phyloP scores from a whole-genome alignment of 1,140 invertebrate species.

The Drosophila teissieri region DNA sequence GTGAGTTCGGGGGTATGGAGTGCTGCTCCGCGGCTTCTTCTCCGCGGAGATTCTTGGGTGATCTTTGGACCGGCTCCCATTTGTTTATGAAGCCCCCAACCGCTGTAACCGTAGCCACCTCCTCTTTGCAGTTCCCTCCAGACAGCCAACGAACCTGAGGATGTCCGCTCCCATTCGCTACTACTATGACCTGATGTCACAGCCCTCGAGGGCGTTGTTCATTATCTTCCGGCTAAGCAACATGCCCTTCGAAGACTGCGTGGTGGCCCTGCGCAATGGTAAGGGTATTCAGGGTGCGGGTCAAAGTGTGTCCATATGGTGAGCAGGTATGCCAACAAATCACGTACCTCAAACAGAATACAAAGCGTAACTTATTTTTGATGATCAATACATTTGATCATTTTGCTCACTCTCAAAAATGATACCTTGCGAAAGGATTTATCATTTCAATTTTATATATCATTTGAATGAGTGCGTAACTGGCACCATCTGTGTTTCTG shows the following conservation, averaged over 20 bases:
- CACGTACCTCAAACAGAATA: too few species aligned
- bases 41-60: slow-evolving; percentile 7
- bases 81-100: slow-evolving; percentile 3
- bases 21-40: neutral
- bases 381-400: too few species aligned
- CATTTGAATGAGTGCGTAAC: too few species aligned
- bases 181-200: slow-evolving; percentile 91
- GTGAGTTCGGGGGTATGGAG: slow-evolving; percentile 12
- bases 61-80: slow-evolving; percentile 55
- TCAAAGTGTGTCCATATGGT: neutral
- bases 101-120: too few species aligned
- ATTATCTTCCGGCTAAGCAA: slow-evolving; percentile 89
- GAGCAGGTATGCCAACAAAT: neutral
- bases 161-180: slow-evolving; percentile 85
- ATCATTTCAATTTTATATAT: too few species aligned
- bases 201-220: slow-evolving; percentile 90
- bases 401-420: too few species aligned
- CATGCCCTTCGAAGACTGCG: slow-evolving; percentile 87
- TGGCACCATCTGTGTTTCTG: slow-evolving; percentile 53
- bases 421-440: too few species aligned
- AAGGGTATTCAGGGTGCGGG: neutral
- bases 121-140: slow-evolving; percentile 27
- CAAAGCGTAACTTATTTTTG: too few species aligned
- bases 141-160: slow-evolving; percentile 31
- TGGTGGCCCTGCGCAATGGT: slow-evolving; percentile 87